Evolutionary conservation across 2,797 vertebrate genomes (phyloP).

Genomic region (Poeciliopsis turneri): DNA sequence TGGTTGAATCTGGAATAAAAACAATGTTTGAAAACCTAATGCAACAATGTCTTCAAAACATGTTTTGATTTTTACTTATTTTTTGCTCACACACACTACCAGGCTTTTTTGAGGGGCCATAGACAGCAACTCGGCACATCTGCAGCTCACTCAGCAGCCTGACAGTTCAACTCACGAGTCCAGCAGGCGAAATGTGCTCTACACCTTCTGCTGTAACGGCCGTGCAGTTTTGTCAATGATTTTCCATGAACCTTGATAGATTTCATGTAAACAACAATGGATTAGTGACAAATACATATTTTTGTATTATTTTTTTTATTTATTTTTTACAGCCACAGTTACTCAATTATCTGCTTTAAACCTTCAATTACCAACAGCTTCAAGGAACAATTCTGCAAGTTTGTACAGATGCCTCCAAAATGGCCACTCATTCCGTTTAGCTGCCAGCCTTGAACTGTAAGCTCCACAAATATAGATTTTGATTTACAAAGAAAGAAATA

Average conservation of each 20-base stretch:
- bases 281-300: neutral
- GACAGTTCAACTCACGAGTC: neutral
- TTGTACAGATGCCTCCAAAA: neutral
- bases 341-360: neutral
- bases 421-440: neutral
- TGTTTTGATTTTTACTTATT: neutral
- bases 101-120: neutral
- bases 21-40: neutral
- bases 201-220: neutral
- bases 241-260: neutral
- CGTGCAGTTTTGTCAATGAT: neutral
- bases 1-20: neutral
- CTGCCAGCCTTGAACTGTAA: neutral
- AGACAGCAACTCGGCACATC: neutral
- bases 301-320: neutral
- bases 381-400: neutral
- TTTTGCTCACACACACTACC: neutral
- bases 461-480: neutral
- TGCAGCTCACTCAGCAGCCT: conserved; percentile 1
- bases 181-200: neutral
- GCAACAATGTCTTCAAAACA: neutral
- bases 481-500: neutral
- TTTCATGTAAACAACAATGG: neutral
- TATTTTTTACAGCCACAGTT: neutral
- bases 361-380: neutral